Evolutionary conservation across 2,113 vertebrate genomes (phyloP).

Genomic region (Peromyscus polionotus): DNA sequence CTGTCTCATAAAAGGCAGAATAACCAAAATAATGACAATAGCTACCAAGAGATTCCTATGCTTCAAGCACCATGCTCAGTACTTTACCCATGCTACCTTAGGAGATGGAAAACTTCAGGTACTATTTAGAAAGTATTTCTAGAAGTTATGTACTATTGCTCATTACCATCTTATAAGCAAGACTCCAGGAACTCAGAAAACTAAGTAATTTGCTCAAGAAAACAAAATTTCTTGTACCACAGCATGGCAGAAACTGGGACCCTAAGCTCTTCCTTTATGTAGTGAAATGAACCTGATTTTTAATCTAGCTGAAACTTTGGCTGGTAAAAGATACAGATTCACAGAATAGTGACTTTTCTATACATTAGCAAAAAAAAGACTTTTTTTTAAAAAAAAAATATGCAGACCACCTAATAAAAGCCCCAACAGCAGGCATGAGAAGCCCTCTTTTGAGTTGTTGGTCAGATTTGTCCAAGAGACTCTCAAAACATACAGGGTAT

Average conservation of each 20-base stretch:
- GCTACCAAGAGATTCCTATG: not conserved
- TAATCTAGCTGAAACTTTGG: not conserved
- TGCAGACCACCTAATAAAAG: not conserved
- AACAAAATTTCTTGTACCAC: not conserved
- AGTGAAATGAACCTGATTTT: not conserved
- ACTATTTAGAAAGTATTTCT: not conserved
- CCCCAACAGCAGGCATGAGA: not conserved
- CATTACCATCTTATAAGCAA: not conserved
- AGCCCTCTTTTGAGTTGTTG: not conserved
- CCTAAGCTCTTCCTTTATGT: not conserved
- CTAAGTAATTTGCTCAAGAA: not conserved
- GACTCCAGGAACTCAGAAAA: not conserved
- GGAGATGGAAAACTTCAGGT: not conserved
- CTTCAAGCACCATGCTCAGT: not conserved
- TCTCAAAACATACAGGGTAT: not conserved
- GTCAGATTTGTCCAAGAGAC: not conserved
- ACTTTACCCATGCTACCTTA: not conserved
- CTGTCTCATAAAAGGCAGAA: not conserved
- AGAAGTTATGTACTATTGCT: not conserved
- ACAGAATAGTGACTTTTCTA: not conserved
- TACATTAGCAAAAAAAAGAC: not conserved
- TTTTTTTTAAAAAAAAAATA: not conserved
- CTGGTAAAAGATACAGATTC: not conserved
- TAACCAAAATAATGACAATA: not conserved
- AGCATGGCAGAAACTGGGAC: not conserved